These are phyloP conservation scores for Drosophila affinis DNA, from an alignment of 2,888 invertebrate species.

Conservation along the genomic window DNA sequence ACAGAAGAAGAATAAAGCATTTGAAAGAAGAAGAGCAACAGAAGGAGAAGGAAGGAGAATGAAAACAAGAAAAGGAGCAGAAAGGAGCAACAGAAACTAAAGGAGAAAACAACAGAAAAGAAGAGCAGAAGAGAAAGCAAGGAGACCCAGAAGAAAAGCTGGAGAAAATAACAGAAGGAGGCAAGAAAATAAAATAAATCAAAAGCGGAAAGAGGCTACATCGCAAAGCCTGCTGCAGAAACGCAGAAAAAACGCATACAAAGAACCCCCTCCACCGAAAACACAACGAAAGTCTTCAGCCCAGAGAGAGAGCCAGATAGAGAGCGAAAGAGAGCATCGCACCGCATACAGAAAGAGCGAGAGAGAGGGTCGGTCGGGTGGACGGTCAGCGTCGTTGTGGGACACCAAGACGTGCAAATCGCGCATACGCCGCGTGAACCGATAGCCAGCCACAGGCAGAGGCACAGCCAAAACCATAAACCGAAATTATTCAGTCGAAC, in stretches of 20 bases:
- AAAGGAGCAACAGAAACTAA: background rate
- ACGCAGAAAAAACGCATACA: constrained; percentile 28
- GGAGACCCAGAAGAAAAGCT: background rate
- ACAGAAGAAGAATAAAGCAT: background rate
- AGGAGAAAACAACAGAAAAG: background rate
- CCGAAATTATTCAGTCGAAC: constrained; percentile 8
- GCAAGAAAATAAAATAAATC: background rate
- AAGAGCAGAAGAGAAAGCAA: background rate
- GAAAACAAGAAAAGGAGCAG: background rate
- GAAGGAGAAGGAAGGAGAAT: background rate
- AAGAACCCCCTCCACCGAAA: constrained; percentile 24
- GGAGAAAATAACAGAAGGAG: background rate
- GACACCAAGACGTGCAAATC: constrained; percentile 55
- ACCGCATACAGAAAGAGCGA: constrained; percentile 4
- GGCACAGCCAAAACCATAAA: constrained; percentile 23
- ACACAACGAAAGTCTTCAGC: constrained; percentile 10
- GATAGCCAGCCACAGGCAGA: constrained; percentile 10
- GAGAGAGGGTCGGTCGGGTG: constrained; percentile 1
- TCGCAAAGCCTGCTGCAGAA: constrained; percentile 12
- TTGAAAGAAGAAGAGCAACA: background rate
- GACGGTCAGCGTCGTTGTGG: constrained; percentile 47
- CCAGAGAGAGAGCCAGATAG: constrained; percentile 3
- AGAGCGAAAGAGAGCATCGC: background rate
- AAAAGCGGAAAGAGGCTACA: background rate
- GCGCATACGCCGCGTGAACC: constrained; percentile 72